These are phyloP conservation scores for Xiphophorus hellerii DNA, from an alignment of 2,113 vertebrate genomes.

Conservation along the genomic window DNA sequence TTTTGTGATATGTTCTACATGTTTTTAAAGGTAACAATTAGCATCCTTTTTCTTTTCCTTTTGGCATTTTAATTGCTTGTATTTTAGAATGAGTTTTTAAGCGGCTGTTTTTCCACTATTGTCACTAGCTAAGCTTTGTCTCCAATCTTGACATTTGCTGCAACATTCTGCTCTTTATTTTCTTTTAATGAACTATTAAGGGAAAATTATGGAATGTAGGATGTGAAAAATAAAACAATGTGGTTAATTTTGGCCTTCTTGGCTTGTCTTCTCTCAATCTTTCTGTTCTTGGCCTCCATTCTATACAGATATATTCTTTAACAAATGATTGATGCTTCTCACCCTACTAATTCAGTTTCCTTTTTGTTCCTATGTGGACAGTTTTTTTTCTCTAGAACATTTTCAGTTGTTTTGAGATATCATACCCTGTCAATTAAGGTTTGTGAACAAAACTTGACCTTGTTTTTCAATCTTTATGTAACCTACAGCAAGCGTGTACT, in stretches of 20 bases:
- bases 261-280: not conserved
- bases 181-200: constrained; percentile 64
- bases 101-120: constrained; percentile 43
- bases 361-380: too few relatives aligned
- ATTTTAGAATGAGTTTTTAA: constrained; percentile 44
- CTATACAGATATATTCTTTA: too few relatives aligned
- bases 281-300: not conserved
- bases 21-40: constrained; percentile 58
- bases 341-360: too few relatives aligned
- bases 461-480: not conserved
- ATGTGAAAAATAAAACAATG: not conserved
- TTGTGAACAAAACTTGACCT: not conserved
- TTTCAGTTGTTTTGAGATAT: not conserved
- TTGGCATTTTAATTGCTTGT: constrained; percentile 69
- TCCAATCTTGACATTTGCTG: constrained; percentile 61
- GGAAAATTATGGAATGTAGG: not conserved
- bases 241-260: too few relatives aligned
- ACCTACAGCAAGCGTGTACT: not conserved
- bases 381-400: not conserved
- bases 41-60: constrained; percentile 33
- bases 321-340: too few relatives aligned
- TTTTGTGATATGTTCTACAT: constrained; percentile 5
- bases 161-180: constrained; percentile 19
- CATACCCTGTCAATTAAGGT: not conserved
- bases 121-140: constrained; percentile 57